Conservation (phyloP, 2,113 vertebrate genomes). For the Ctenodactylus gundi region DNA sequence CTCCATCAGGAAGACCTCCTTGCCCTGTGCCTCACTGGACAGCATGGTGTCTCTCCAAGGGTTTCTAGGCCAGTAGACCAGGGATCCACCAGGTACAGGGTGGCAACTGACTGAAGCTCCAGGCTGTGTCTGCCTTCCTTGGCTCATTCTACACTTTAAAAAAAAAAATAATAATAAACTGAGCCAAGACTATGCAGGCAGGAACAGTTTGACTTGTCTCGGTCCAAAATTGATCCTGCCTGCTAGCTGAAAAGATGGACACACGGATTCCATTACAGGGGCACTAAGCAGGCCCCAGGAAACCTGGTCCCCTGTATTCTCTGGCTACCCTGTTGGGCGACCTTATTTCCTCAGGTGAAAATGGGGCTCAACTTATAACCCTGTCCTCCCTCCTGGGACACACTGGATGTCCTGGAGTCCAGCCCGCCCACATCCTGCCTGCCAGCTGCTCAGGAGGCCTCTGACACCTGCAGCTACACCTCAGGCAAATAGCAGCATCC, state of each 20-base stretch:
- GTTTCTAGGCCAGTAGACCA: rapidly evolving
- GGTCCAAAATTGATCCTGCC: not conserved
- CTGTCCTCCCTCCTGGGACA: not conserved
- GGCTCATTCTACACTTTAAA: rapidly evolving
- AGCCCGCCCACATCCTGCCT: not conserved
- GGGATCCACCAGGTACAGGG: no score
- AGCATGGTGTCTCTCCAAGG: not conserved
- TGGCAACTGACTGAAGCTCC: rapidly evolving
- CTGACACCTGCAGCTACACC: not conserved
- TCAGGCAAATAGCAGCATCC: not conserved
- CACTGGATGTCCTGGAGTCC: not conserved
- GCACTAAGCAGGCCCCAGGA: rapidly evolving
- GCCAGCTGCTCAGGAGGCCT: not conserved
- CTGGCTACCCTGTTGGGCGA: not conserved
- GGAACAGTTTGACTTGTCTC: rapidly evolving
- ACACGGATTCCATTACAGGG: not conserved
- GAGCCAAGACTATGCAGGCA: rapidly evolving
- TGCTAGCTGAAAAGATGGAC: not conserved
- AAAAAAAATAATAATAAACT: not conserved
- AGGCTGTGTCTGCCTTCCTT: rapidly evolving
- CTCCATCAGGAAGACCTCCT: not conserved
- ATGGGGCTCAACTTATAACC: not conserved
- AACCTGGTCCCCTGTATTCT: not conserved
- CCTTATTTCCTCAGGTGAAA: not conserved
- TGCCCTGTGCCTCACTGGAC: not conserved